A percentile compares a stretch with the other conserved stretches of the same genome.
Evolutionary conservation across 2,888 invertebrate genomes (phyloP).

Genomic region (Tryphoninae sp.): DNA sequence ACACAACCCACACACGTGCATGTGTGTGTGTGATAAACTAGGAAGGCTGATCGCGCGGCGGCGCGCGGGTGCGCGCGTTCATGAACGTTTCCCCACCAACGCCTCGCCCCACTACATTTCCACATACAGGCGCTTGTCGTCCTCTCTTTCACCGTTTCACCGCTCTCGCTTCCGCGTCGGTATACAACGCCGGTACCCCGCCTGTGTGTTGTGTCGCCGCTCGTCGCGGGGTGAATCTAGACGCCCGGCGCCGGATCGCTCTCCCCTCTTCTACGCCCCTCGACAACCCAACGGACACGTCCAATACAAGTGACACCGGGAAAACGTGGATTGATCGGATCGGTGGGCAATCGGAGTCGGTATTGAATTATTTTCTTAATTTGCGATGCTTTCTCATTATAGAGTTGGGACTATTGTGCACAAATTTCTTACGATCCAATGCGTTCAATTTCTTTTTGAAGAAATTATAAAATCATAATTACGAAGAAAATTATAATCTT

Average conservation of each 20-base stretch:
- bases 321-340: background rate
- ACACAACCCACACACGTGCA: background rate
- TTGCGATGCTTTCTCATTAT: too few relatives aligned
- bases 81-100: conserved; percentile 54
- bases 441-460: too few relatives aligned
- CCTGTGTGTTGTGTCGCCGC: conserved; percentile 14
- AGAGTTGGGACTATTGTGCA: too few relatives aligned
- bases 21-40: conserved; percentile 8
- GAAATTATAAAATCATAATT: too few relatives aligned
- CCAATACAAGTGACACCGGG: background rate
- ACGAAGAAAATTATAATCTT: too few relatives aligned
- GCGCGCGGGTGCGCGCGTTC: conserved; percentile 56
- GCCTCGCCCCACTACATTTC: conserved; percentile 42
- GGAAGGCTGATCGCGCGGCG: conserved; percentile 53
- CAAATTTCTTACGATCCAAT: too few relatives aligned
- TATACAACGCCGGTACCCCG: conserved; percentile 12
- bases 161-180: conserved; percentile 6
- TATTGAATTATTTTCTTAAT: background rate
- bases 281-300: background rate
- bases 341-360: conserved; percentile 13
- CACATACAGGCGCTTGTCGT: background rate
- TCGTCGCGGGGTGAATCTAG: conserved; percentile 43
- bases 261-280: conserved; percentile 21
- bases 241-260: conserved; percentile 60
- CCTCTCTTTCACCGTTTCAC: conserved; percentile 40